A percentile compares a stretch with the other conserved stretches of the same genome.
Evolutionary conservation across 2,888 invertebrate genomes (phyloP).

Genomic region (Brachyptera risi): DNA sequence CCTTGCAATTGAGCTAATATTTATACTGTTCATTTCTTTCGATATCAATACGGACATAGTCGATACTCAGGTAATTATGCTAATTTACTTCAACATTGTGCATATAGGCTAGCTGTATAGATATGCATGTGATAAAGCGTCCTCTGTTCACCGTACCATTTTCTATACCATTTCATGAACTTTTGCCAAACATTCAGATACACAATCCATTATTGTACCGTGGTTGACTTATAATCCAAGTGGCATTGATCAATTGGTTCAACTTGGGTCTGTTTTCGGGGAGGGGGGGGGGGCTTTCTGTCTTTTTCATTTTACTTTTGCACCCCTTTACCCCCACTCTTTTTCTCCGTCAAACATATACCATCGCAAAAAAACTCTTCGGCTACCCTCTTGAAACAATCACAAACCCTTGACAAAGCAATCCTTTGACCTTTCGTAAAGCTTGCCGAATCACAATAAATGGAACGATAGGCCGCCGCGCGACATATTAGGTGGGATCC

Average conservation of each 20-base stretch:
- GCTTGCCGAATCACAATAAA: not conserved
- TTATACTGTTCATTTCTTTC: no score
- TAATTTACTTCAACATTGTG: no score
- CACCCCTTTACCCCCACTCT: not conserved
- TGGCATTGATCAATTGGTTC: constrained; percentile 14
- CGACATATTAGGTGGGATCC: no score
- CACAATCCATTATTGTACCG: constrained; percentile 19
- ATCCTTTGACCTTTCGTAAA: not conserved
- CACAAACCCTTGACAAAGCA: not conserved
- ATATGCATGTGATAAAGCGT: no score
- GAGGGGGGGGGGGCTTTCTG: not conserved
- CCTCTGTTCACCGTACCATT: no score
- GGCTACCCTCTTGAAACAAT: not conserved
- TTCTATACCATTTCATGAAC: constrained; percentile 13
- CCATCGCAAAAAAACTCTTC: constrained; percentile 1
- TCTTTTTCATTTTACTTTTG: constrained; percentile 5
- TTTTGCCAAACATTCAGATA: constrained; percentile 17
- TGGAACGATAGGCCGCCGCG: no score
- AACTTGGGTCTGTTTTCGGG: constrained; percentile 4
- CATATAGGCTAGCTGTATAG: no score
- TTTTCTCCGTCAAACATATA: no score
- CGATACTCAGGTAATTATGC: no score
- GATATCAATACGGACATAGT: no score
- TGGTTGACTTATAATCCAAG: constrained; percentile 17
- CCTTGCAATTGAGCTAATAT: no score